phyloP scores from a whole-genome alignment of 1,140 invertebrate genomes.

The Eueides isabella region DNA sequence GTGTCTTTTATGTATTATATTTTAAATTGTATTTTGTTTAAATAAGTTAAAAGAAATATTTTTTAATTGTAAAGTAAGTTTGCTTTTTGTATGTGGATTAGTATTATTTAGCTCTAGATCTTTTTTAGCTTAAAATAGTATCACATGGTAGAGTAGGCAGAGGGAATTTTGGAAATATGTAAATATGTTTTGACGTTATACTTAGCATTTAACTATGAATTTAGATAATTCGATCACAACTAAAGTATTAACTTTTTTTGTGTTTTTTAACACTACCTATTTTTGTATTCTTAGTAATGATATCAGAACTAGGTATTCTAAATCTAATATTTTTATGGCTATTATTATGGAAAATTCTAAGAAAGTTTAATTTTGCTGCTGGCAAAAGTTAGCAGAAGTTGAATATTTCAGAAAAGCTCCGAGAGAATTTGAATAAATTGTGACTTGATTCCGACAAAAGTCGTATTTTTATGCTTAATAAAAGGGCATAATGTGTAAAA shows the following conservation, averaged over 20 bases:
- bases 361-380: constrained; percentile 12
- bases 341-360: constrained; percentile 20
- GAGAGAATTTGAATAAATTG: constrained; percentile 17
- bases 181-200: too few relatives aligned
- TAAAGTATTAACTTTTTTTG: too few relatives aligned
- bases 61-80: too few relatives aligned
- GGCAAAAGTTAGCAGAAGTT: constrained; percentile 9
- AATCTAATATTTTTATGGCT: constrained; percentile 11
- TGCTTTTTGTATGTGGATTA: too few relatives aligned
- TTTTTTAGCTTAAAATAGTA: too few relatives aligned
- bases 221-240: too few relatives aligned
- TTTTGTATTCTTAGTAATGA: neutral
- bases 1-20: neutral
- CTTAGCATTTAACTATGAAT: too few relatives aligned
- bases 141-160: too few relatives aligned
- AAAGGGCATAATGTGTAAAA: neutral
- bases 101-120: too few relatives aligned
- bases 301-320: neutral
- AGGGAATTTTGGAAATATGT: too few relatives aligned
- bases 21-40: too few relatives aligned
- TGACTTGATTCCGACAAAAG: constrained; percentile 14
- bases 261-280: neutral
- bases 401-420: constrained; percentile 11
- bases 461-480: neutral
- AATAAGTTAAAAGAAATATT: too few relatives aligned